Conservation (phyloP, 2,113 vertebrate genomes). For the Motacilla tschutschensis region DNA sequence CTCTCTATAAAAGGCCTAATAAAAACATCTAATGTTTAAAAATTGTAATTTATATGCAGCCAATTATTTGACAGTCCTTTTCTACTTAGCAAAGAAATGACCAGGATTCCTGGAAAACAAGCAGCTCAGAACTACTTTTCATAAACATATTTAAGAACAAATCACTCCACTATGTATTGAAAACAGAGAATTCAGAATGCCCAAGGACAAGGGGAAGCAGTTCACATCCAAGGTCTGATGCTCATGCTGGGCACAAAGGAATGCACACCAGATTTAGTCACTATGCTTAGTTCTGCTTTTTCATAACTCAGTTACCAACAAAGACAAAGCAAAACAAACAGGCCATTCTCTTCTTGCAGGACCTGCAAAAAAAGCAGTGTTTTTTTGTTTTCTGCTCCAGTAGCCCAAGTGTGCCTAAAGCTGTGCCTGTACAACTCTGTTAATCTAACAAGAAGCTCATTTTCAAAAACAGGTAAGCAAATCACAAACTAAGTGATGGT, state of each 20-base stretch:
- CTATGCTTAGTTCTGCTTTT: constrained; percentile 26
- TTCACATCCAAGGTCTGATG: constrained; percentile 13
- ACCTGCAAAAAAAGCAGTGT: neutral
- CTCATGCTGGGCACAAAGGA: constrained; percentile 13
- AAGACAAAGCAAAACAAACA: constrained; percentile 40
- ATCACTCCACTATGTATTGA: neutral
- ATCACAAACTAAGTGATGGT: neutral
- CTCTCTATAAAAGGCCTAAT: constrained; percentile 8
- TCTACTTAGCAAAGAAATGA: constrained; percentile 2
- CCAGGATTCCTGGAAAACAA: neutral
- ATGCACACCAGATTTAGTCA: constrained; percentile 30
- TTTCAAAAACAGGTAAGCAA: constrained; percentile 25
- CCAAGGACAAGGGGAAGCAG: constrained; percentile 10
- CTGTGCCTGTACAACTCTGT: neutral
- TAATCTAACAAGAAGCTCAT: neutral
- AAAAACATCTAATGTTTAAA: constrained; percentile 3
- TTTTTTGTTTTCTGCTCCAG: constrained; percentile 29
- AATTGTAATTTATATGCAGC: constrained; percentile 2
- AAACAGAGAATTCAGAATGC: constrained; percentile 5
- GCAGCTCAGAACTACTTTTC: neutral
- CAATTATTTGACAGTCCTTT: neutral
- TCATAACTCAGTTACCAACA: constrained; percentile 35
- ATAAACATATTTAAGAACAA: constrained; percentile 19
- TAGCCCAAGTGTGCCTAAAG: constrained; percentile 10
- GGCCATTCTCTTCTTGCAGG: neutral